Evolutionary conservation across 2,797 vertebrate genomes (phyloP).

Genomic region (Anabacerthia variegaticeps): DNA sequence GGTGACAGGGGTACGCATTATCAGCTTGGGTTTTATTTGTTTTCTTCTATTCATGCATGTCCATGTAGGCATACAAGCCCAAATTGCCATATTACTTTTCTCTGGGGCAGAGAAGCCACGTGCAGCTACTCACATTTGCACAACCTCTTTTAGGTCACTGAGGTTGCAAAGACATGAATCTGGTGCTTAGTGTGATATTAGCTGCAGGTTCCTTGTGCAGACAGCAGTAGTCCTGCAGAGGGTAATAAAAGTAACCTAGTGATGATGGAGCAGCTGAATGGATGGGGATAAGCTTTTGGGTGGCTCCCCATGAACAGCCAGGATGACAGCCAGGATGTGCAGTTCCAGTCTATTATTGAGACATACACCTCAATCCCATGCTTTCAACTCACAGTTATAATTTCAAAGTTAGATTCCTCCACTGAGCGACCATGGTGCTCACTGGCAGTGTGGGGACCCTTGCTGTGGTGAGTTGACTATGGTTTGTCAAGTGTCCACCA

Average conservation of each 20-base stretch:
- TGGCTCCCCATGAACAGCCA: rapidly evolving
- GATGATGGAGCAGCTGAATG: not conserved
- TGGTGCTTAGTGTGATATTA: not conserved
- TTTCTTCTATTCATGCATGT: not conserved
- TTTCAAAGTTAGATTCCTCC: not conserved
- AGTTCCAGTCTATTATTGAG: not conserved
- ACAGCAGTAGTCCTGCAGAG: not conserved
- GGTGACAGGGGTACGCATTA: not conserved
- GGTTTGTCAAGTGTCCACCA: not conserved
- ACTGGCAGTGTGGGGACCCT: not conserved
- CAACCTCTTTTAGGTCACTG: not conserved
- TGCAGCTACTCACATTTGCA: not conserved
- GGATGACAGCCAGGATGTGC: not conserved
- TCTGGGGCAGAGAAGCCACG: not conserved
- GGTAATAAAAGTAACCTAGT: not conserved
- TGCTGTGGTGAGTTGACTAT: not conserved
- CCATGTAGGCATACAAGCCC: not conserved
- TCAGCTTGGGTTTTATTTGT: not conserved
- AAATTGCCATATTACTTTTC: not conserved
- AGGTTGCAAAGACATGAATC: not conserved
- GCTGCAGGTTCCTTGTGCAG: not conserved
- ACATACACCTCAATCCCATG: rapidly evolving
- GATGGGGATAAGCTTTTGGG: not conserved
- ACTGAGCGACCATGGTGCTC: rapidly evolving
- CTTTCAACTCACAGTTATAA: not conserved